Percentiles rank a stretch among this genome's conserved stretches.
Conservation (phyloP, 2,113 vertebrate genomes). For the Pleuronectes platessa region DNA sequence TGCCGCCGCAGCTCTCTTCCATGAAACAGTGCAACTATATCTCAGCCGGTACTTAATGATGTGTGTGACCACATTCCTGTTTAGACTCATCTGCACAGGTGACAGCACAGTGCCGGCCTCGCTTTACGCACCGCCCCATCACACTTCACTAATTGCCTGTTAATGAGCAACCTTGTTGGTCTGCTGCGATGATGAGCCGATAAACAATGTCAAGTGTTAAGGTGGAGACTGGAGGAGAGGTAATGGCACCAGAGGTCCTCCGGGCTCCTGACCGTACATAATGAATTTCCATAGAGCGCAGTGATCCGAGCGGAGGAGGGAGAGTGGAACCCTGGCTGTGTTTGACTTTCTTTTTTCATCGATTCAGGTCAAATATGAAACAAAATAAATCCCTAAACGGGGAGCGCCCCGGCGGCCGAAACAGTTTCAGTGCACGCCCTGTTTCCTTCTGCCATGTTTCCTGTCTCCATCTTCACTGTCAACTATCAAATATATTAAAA, state of each 20-base stretch:
- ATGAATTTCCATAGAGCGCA: slow-evolving; percentile 48
- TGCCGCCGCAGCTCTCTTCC: neutral
- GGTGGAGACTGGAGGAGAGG: slow-evolving; percentile 43
- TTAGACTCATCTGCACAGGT: slow-evolving; percentile 65
- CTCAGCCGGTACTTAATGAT: slow-evolving; percentile 61
- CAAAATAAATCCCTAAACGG: neutral
- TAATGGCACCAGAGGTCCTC: slow-evolving; percentile 37
- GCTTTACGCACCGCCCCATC: slow-evolving; percentile 55
- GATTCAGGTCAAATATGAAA: slow-evolving; percentile 18
- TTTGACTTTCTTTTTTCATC: slow-evolving; percentile 16
- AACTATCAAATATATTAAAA: too few relatives aligned
- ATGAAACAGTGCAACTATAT: slow-evolving; percentile 6
- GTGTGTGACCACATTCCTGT: slow-evolving; percentile 41
- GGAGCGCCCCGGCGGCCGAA: neutral
- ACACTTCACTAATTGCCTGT: slow-evolving; percentile 73
- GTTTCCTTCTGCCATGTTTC: too few relatives aligned
- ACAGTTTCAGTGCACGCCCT: neutral
- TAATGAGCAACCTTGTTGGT: slow-evolving; percentile 74
- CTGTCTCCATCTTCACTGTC: too few relatives aligned
- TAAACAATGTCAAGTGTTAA: slow-evolving; percentile 61
- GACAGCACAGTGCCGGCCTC: slow-evolving; percentile 50
- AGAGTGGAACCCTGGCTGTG: slow-evolving; percentile 7
- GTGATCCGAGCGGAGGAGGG: slow-evolving; percentile 22
- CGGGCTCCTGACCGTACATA: slow-evolving; percentile 44
- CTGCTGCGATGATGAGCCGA: slow-evolving; percentile 51